These are phyloP conservation scores for Bungarus multicinctus DNA, from an alignment of 2,113 vertebrate species.

Conservation along the genomic window DNA sequence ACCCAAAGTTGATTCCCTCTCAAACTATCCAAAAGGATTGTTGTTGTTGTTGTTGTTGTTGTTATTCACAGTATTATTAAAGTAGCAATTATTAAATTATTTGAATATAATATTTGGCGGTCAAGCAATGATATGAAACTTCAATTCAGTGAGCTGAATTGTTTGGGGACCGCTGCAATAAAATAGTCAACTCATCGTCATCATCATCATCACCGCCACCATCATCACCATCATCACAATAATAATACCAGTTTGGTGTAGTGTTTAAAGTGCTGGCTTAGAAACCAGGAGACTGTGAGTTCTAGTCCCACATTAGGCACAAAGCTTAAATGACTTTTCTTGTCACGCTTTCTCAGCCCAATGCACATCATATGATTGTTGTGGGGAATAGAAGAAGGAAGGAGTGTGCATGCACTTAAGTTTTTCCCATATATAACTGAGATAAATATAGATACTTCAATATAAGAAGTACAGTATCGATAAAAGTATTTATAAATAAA, in stretches of 20 bases:
- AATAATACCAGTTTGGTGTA: not conserved
- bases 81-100: not conserved
- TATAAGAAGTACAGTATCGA: not conserved
- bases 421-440: not conserved
- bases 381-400: not conserved
- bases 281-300: not conserved
- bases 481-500: not conserved
- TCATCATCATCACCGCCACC: not conserved
- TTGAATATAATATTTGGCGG: not conserved
- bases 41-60: not conserved
- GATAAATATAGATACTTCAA: not conserved
- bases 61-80: not conserved
- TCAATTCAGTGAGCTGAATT: not conserved
- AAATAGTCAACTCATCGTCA: not conserved
- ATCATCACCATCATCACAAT: not conserved
- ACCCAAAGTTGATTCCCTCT: not conserved
- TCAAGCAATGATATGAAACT: not conserved
- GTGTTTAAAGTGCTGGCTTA: not conserved
- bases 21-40: not conserved
- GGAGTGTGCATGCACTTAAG: not conserved
- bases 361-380: not conserved
- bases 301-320: not conserved
- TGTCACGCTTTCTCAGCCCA: not conserved
- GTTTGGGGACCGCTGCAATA: not conserved
- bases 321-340: not conserved